Conservation (phyloP, 2,797 vertebrate species). For the Erithacus rubecula region DNA sequence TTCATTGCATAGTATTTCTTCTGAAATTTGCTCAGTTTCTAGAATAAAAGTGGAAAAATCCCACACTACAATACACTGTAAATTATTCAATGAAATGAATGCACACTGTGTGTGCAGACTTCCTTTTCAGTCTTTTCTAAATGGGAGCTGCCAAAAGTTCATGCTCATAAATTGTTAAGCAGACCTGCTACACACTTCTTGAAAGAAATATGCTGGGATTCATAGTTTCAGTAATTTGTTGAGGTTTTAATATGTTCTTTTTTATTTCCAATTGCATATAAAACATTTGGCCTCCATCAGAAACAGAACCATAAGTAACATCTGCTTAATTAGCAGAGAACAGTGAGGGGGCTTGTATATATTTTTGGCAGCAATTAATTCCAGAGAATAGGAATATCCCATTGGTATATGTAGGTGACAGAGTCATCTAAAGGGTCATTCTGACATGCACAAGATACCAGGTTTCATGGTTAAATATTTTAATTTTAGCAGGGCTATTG, state of each 20-base stretch:
- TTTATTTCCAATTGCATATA: not conserved
- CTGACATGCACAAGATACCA: not conserved
- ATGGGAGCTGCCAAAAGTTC: not conserved
- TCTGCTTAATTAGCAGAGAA: not conserved
- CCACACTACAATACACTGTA: not conserved
- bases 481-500: not conserved
- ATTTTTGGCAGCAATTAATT: not conserved
- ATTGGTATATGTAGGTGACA: not conserved
- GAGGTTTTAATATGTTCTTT: not conserved
- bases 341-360: not conserved
- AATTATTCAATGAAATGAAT: slow-evolving; percentile 46
- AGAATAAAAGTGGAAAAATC: not conserved
- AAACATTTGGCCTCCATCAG: not conserved
- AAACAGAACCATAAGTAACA: not conserved
- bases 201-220: not conserved
- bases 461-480: not conserved
- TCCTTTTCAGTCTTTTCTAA: slow-evolving; percentile 31
- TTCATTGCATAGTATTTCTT: not conserved
- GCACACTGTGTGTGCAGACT: not conserved
- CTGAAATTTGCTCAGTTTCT: not conserved
- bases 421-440: not conserved
- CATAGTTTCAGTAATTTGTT: not conserved
- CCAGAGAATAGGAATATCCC: not conserved
- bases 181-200: not conserved
- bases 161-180: slow-evolving; percentile 19